Conservation (phyloP, 2,797 vertebrate genomes). For the Molossus molossus region DNA sequence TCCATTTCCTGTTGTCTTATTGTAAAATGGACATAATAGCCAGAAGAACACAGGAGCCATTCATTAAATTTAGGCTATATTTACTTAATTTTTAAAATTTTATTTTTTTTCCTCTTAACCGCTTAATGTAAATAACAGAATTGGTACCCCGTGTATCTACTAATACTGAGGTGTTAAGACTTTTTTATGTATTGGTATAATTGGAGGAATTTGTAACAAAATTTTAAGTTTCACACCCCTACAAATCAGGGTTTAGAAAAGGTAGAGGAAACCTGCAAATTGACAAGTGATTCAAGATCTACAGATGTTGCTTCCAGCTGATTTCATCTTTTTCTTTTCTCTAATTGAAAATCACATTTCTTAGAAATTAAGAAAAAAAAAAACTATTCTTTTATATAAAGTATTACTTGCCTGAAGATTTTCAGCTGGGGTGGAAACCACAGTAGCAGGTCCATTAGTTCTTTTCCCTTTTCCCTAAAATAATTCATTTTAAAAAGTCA, state of each 20-base stretch:
- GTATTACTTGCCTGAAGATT: slow-evolving; percentile 75
- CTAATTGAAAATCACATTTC: slow-evolving; percentile 66
- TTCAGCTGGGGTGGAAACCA: slow-evolving; percentile 64
- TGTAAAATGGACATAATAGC: neutral
- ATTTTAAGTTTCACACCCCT: neutral
- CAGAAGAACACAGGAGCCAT: neutral
- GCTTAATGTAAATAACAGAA: neutral
- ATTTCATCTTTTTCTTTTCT: neutral
- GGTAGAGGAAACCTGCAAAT: neutral
- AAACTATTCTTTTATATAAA: slow-evolving; percentile 37
- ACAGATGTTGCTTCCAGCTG: neutral
- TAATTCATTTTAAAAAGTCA: slow-evolving; percentile 80
- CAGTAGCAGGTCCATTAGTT: slow-evolving; percentile 69
- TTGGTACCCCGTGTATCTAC: neutral
- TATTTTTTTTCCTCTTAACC: neutral
- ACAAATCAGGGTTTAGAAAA: neutral
- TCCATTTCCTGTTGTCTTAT: neutral
- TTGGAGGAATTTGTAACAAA: neutral
- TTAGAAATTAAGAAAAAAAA: neutral
- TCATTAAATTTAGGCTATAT: neutral
- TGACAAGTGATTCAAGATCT: neutral
- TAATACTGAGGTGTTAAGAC: neutral
- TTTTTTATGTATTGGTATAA: neutral
- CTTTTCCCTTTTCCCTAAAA: slow-evolving; percentile 68
- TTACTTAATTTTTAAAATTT: accelerated